Evolutionary conservation across 2,113 vertebrate genomes (phyloP), one percentile per base, ranked within the genome.

Genomic region (Erpornis zantholeuca): DNA sequence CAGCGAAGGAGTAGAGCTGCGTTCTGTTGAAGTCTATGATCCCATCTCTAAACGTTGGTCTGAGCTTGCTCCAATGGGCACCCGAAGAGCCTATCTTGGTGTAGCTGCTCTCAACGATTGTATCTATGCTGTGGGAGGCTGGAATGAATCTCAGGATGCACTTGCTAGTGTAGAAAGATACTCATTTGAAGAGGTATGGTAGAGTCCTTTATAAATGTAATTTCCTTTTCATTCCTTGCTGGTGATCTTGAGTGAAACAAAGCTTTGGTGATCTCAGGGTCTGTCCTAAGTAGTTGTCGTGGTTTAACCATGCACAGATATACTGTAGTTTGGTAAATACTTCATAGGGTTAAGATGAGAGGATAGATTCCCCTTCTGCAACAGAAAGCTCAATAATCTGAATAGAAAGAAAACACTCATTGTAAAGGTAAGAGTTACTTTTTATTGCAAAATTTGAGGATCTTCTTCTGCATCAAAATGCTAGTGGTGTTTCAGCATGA

Each of bases 121-220:
- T 69, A 98, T 99, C 89, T 99, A 99, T 40, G 99, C 99, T 20
- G 97, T 99, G 75, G 99, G 99, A 53, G 99, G 99, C 65, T 99
- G 99, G 98, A 99, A 99, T 40, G 99, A 99, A 94, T 98, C 98
- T 8, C 98, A 99, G 92, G 99, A 99, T 42, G 98, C 99, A 4
- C 98, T 99, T 95, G 98, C 98, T 92, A 99, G 98, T 9, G 99
- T 99, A 84, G 99, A 99, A 96, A 99, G 98, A 94, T 99, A 99
- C 88, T 99, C 99, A 81, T 99, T 99, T 20, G 99, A 99, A 94
- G 99, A 99, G 99, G 99, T 99, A 96, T 17, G 54, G 15, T 64
- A 81, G 44, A 82, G 11, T 86, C 22, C 49, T 88, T 73, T 38
- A 21, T 60, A 66, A 85, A 82, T 13, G 16, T 17, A 7, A 21